These are phyloP conservation scores for Psilopogon haemacephalus DNA, from an alignment of 2,113 vertebrate species.

Conservation along the genomic window DNA sequence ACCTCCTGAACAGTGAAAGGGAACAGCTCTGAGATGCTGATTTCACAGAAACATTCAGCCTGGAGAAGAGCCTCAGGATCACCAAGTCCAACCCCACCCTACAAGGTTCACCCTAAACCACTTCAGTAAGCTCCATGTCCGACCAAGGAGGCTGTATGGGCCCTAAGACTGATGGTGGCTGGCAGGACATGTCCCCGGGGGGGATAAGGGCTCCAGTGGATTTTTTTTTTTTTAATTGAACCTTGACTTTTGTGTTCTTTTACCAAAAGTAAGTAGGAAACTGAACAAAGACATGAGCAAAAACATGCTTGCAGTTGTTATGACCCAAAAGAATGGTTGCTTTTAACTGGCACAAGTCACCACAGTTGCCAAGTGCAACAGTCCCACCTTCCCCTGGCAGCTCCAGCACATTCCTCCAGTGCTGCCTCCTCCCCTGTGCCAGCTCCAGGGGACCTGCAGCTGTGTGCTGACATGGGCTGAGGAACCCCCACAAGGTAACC, in stretches of 20 bases:
- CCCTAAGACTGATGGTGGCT: not conserved
- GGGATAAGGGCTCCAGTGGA: not conserved
- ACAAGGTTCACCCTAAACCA: no score
- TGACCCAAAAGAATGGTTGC: not conserved
- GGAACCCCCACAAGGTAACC: not conserved
- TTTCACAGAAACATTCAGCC: no score
- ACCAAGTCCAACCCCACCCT: no score
- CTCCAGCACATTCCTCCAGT: not conserved
- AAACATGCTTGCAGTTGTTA: not conserved
- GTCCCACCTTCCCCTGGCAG: conserved; percentile 37
- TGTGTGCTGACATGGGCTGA: not conserved
- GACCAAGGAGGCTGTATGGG: not conserved
- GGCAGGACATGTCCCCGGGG: not conserved
- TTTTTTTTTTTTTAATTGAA: not conserved
- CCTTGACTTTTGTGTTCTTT: not conserved
- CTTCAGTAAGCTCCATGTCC: not conserved
- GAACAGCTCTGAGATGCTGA: no score
- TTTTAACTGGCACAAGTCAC: not conserved
- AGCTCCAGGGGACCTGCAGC: accelerated
- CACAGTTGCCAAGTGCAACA: conserved; percentile 19
- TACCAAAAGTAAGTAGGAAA: not conserved
- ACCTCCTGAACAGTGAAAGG: not conserved
- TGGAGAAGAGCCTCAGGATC: no score
- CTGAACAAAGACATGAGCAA: not conserved
- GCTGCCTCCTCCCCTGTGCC: not conserved